phyloP scores from a whole-genome alignment of 2,113 vertebrate species.

The Neolamprologus devosi region DNA sequence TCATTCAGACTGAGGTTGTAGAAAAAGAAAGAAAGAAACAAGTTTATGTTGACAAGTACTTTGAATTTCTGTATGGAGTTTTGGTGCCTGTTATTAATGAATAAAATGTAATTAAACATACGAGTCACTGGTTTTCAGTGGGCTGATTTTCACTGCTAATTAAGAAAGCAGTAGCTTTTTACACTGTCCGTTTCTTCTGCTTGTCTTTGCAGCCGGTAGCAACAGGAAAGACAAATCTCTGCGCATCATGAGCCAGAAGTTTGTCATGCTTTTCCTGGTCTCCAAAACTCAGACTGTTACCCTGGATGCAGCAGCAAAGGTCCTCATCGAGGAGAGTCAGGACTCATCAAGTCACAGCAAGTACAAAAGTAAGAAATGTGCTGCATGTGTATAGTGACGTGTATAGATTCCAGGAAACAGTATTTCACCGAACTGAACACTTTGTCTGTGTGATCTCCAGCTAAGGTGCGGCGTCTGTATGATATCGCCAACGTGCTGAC shows the following conservation, averaged over 20 bases:
- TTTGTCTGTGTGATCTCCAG: constrained; percentile 50
- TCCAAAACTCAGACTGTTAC: constrained; percentile 86
- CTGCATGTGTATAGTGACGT: background rate
- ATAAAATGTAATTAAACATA: background rate
- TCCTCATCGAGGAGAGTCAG: constrained; percentile 87
- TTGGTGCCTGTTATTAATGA: background rate
- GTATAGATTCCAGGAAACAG: fast-evolving
- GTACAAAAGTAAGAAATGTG: constrained; percentile 85
- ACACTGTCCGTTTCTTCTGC: background rate
- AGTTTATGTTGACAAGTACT: background rate
- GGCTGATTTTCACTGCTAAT: background rate
- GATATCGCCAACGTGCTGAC: constrained; percentile 93
- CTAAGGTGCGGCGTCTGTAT: constrained; percentile 89
- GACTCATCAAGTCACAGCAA: constrained; percentile 86
- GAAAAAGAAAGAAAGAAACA: background rate
- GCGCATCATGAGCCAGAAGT: constrained; percentile 95
- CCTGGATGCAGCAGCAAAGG: constrained; percentile 85
- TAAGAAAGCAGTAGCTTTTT: background rate
- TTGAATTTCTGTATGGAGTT: background rate
- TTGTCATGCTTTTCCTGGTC: constrained; percentile 94
- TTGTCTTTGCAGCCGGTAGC: constrained; percentile 62
- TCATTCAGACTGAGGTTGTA: background rate
- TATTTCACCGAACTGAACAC: background rate
- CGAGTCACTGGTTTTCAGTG: background rate
- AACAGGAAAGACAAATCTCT: constrained; percentile 94